Conservation (phyloP, 2,113 vertebrate species). For the Anseranas semipalmata region DNA sequence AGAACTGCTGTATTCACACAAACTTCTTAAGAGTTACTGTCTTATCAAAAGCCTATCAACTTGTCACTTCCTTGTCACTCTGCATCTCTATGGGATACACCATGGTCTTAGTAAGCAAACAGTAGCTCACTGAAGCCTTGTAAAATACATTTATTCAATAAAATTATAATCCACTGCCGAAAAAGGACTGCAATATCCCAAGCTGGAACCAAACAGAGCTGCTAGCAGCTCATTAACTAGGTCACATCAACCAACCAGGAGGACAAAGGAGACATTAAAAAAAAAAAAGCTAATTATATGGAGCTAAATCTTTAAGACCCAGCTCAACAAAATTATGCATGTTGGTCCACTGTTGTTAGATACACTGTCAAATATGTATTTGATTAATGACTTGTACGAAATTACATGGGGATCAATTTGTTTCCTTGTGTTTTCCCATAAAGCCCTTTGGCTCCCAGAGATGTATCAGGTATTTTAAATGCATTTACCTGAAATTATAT, state of each 20-base stretch:
- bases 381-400: not conserved
- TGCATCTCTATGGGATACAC: not conserved
- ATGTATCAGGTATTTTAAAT: not conserved
- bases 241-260: not conserved
- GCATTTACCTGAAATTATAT: not conserved
- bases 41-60: not conserved
- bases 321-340: not conserved
- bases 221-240: not conserved
- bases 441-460: not conserved
- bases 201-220: not conserved
- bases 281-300: not conserved
- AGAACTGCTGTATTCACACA: not conserved
- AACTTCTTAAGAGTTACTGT: slow-evolving; percentile 12
- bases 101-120: not conserved
- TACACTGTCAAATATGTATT: not conserved
- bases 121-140: not conserved
- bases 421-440: not conserved
- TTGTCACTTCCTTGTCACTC: not conserved
- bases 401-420: not conserved
- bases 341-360: not conserved
- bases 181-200: not conserved
- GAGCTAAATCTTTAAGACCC: not conserved
- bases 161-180: not conserved
- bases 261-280: not conserved
- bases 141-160: not conserved